Evolutionary conservation across 2,113 vertebrate species (phyloP), one percentile per base, ranked within the genome.

Genomic region (Aegithalos caudatus): DNA sequence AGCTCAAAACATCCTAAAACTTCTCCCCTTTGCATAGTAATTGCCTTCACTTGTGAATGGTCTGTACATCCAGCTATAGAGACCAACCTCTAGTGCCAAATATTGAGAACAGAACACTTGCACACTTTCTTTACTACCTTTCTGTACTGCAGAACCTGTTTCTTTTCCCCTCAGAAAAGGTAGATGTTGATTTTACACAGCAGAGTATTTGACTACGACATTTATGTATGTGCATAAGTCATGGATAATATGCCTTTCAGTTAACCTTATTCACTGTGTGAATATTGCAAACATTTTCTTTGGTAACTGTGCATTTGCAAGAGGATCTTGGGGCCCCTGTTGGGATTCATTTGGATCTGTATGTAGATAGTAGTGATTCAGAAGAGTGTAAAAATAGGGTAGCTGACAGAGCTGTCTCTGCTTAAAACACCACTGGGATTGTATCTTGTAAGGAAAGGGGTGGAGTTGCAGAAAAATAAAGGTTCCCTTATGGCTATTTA

Each of bases 311-410:
- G 53, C 31, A 47, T 88, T 91, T 91, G 62, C 62, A 85, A 90
- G 74, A 82, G 35, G 74, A 92, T 77, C 70, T 90, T 80, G 74
- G 92, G 81, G 93, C 81, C 87, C 66, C 89, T 90, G 9, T 87
- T 91, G 89, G 89, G 94, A 88, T 85, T 96, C 35, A 38, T 77
- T 91, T 91, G 82, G 72, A 84, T 83, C 80, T 88, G 21, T n/a
- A 31, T 37, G 38, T 66, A 85, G 78, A 92, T 14, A 85, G 40
- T 57, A 76, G 45, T 40, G 29, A 87, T 95, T 91, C 62, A 77
- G 84, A 84, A 81, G 19, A 66, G 22, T 65, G 61, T 80, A 72
- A 91, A 95, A 94, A 85, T 5, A 93, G 81, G 58, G 78, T 90
- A 93, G 81, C 60, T 92, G 45, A 45, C 28, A 79, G 53, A 79